These are phyloP conservation scores for Drosophila littoralis DNA, from an alignment of 1,140 invertebrate genomes.

Conservation along the genomic window DNA sequence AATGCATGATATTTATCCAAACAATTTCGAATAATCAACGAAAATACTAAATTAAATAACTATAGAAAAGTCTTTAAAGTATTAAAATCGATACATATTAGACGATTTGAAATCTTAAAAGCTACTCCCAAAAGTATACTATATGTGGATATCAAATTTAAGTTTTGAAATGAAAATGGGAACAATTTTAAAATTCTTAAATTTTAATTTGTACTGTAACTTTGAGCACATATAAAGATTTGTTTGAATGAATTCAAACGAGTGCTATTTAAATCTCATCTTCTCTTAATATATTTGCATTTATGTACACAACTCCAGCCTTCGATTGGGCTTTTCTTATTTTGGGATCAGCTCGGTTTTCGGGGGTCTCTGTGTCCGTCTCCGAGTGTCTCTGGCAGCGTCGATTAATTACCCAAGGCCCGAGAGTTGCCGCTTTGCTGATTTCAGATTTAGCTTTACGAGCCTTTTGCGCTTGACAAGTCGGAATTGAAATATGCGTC, in stretches of 20 bases:
- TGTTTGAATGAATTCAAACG: not conserved
- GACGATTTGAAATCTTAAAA: too few species aligned
- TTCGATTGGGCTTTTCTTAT: constrained; percentile 8
- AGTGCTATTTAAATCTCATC: constrained; percentile 1
- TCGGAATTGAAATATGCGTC: constrained; percentile 71
- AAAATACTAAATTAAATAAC: not conserved
- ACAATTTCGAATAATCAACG: too few species aligned
- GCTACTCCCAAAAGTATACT: constrained; percentile 18
- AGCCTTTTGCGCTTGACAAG: constrained; percentile 77
- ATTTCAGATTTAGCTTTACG: constrained; percentile 75
- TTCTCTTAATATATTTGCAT: not conserved
- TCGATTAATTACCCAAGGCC: constrained; percentile 70
- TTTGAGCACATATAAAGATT: not conserved
- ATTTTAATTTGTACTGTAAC: not conserved
- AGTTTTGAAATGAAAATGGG: not conserved
- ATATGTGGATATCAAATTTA: not conserved
- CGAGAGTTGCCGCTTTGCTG: constrained; percentile 64
- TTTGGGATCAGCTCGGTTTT: constrained; percentile 11
- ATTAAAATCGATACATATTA: too few species aligned
- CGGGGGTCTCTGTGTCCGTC: constrained; percentile 36
- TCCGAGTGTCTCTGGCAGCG: constrained; percentile 43
- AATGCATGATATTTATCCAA: too few species aligned
- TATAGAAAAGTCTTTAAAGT: not conserved
- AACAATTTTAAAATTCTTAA: not conserved
- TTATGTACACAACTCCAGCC: not conserved